These are phyloP conservation scores for Carassius auratus DNA, from an alignment of 2,113 vertebrate species.

Conservation along the genomic window DNA sequence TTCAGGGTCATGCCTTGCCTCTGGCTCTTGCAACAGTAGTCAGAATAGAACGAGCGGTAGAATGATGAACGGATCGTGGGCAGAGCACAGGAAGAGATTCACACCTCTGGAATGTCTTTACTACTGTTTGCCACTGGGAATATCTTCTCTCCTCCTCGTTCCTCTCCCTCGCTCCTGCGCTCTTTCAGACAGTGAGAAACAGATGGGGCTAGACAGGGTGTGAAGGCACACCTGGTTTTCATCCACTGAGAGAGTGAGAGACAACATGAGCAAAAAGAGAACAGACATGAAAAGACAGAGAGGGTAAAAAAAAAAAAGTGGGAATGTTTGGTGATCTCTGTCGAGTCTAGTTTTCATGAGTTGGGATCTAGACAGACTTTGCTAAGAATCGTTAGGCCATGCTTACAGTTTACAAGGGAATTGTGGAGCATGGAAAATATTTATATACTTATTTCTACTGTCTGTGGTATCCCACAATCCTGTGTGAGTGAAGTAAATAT, in stretches of 20 bases:
- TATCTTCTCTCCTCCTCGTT: constrained; percentile 61
- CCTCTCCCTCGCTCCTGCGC: constrained; percentile 54
- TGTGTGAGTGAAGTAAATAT: background rate
- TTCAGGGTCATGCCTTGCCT: constrained; percentile 70
- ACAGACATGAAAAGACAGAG: constrained; percentile 53
- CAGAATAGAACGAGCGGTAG: constrained; percentile 61
- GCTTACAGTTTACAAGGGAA: background rate
- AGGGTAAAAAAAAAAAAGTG: background rate
- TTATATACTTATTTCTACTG: background rate
- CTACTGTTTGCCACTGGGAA: constrained; percentile 67
- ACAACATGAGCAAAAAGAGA: constrained; percentile 53
- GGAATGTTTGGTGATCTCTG: background rate
- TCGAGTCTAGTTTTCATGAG: constrained; percentile 2
- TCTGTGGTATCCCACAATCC: background rate
- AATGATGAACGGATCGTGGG: constrained; percentile 56
- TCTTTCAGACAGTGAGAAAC: constrained; percentile 70
- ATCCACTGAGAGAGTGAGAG: constrained; percentile 65
- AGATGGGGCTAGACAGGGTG: constrained; percentile 63
- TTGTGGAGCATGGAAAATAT: background rate
- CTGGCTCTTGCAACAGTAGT: constrained; percentile 71
- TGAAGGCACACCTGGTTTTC: constrained; percentile 75
- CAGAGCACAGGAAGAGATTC: constrained; percentile 62
- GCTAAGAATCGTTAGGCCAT: background rate
- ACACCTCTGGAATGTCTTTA: constrained; percentile 76
- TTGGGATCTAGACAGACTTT: background rate